phyloP scores from a whole-genome alignment of 2,797 vertebrate genomes.

The Aselliscus stoliczkanus region DNA sequence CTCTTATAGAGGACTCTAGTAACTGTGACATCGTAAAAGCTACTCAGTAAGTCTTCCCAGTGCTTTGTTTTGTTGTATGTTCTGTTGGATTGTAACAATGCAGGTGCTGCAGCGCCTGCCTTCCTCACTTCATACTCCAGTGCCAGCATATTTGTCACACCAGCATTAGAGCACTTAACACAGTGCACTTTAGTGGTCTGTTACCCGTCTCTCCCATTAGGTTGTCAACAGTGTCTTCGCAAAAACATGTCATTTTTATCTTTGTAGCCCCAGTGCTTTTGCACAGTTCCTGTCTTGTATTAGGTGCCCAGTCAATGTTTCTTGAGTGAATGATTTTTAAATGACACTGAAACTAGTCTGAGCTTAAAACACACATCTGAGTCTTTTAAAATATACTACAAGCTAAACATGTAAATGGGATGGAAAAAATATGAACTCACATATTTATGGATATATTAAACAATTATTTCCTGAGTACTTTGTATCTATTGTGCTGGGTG shows the following conservation, averaged over 20 bases:
- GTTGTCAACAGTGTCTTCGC: not conserved
- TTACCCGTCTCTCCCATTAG: not conserved
- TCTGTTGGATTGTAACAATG: not conserved
- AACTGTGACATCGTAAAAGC: conserved; percentile 96
- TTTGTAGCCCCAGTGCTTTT: not conserved
- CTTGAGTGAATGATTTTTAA: conserved; percentile 16
- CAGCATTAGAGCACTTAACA: not conserved
- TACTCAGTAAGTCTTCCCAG: conserved; percentile 88
- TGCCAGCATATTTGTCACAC: not conserved
- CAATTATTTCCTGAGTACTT: not conserved
- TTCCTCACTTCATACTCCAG: not conserved
- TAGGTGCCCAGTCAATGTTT: not conserved
- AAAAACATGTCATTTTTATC: not conserved
- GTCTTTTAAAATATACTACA: not conserved
- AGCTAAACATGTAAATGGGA: not conserved
- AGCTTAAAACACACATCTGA: not conserved
- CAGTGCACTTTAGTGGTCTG: not conserved
- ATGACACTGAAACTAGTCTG: not conserved
- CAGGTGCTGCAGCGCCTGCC: not conserved
- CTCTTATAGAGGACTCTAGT: conserved; percentile 87
- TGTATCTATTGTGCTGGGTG: not conserved
- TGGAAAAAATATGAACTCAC: not conserved
- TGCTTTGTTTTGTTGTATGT: not conserved
- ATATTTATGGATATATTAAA: not conserved
- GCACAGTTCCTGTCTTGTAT: not conserved